A percentile compares a stretch with the other conserved stretches of the same genome.
Conservation (phyloP, 2,888 invertebrate species). For the Chymomyza caudatula region DNA sequence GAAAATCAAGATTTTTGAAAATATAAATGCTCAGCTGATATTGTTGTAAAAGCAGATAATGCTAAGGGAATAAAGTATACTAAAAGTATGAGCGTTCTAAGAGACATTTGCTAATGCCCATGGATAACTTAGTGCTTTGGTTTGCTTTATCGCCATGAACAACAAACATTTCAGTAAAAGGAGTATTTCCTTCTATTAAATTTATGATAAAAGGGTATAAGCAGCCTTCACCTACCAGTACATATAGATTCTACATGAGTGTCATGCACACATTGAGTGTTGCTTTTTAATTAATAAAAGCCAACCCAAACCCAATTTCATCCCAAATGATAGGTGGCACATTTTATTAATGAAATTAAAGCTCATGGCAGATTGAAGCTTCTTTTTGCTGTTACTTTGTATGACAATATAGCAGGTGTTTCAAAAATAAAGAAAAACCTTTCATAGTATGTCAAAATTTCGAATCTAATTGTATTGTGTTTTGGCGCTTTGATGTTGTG, state of each 20-base stretch:
- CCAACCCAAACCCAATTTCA: constrained; percentile 4
- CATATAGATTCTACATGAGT: background rate
- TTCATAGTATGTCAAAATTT: background rate
- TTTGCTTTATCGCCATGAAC: too few relatives aligned
- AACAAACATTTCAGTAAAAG: background rate
- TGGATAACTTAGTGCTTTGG: too few relatives aligned
- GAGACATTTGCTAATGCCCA: too few relatives aligned
- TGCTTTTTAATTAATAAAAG: constrained; percentile 50
- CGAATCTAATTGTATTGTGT: background rate
- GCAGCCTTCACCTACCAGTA: background rate
- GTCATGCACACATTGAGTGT: constrained; percentile 18
- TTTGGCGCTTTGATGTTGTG: background rate
- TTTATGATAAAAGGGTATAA: background rate
- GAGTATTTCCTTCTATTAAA: background rate
- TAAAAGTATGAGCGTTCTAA: too few relatives aligned
- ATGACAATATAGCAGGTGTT: background rate
- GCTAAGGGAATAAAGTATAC: too few relatives aligned
- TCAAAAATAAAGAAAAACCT: background rate
- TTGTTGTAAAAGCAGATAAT: too few relatives aligned
- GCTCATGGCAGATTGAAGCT: background rate
- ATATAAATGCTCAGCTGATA: too few relatives aligned
- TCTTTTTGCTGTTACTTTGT: background rate
- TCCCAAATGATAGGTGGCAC: constrained; percentile 18
- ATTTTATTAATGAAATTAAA: constrained; percentile 42
- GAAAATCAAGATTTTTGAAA: too few relatives aligned